Percentiles rank a stretch among this genome's conserved stretches.
Conservation (phyloP, 2,113 vertebrate species). For the Triplophysa rosa region DNA sequence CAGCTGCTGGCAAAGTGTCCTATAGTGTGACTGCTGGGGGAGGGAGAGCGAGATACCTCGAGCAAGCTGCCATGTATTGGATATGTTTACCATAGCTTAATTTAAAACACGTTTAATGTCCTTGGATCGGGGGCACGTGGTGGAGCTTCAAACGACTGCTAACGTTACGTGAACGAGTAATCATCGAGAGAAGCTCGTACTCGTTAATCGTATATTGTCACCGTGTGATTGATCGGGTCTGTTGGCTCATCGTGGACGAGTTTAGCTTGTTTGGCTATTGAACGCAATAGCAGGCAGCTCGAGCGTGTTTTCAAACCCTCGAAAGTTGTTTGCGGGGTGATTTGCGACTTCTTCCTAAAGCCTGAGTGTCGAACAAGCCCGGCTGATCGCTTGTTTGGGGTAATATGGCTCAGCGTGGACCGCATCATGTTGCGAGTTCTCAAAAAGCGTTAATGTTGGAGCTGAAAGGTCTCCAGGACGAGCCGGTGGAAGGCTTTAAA, state of each 20-base stretch:
- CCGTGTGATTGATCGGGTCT: constrained; percentile 11
- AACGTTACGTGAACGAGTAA: background rate
- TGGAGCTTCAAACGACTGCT: background rate
- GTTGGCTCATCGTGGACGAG: background rate
- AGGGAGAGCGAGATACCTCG: constrained; percentile 7
- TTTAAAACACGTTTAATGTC: constrained; percentile 4
- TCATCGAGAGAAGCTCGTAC: background rate
- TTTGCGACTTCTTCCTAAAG: background rate
- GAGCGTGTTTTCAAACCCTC: background rate
- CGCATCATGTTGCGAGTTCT: constrained; percentile 85
- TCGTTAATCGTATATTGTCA: background rate
- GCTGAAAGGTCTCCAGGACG: constrained; percentile 94
- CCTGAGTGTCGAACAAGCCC: too few relatives aligned
- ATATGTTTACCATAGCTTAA: constrained; percentile 13
- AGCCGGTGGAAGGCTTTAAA: constrained; percentile 95
- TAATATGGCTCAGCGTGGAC: constrained; percentile 74
- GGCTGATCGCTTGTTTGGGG: constrained; percentile 8
- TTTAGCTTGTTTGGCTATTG: background rate
- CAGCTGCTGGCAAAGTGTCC: constrained; percentile 25
- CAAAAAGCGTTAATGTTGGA: constrained; percentile 94
- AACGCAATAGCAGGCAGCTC: background rate
- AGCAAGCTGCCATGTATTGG: background rate
- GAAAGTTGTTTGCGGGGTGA: background rate
- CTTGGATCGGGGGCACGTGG: constrained; percentile 12
- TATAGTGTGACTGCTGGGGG: constrained; percentile 19